Evolutionary conservation across 2,797 vertebrate species (phyloP).

Genomic region (Xyrichtys novacula): DNA sequence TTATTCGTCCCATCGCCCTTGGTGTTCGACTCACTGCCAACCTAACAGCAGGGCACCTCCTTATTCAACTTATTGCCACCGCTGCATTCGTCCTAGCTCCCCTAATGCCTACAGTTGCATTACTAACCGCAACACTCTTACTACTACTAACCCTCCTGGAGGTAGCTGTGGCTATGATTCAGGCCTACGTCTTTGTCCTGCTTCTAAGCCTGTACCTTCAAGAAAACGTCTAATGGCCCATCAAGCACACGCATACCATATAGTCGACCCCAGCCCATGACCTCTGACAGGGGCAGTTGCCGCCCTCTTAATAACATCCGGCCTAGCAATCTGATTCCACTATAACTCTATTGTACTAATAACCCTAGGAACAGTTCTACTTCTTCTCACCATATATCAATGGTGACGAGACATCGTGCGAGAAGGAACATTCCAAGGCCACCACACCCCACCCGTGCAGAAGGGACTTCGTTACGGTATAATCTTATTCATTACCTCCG

Average conservation of each 20-base stretch:
- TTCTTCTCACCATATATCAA: slow-evolving; percentile 39
- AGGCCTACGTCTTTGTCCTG: slow-evolving; percentile 62
- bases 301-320: slow-evolving; percentile 60
- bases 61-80: slow-evolving; percentile 36
- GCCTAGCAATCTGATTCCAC: slow-evolving; percentile 63
- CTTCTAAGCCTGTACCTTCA: slow-evolving; percentile 59
- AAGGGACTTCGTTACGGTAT: slow-evolving; percentile 61
- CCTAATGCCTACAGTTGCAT: accelerated
- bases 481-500: slow-evolving; percentile 44
- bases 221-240: slow-evolving; percentile 76
- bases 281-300: slow-evolving; percentile 49
- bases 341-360: neutral
- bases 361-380: accelerated
- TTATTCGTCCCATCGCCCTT: slow-evolving; percentile 47
- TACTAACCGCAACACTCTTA: accelerated
- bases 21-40: slow-evolving; percentile 63
- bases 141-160: slow-evolving; percentile 3
- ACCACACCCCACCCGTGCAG: slow-evolving; percentile 55
- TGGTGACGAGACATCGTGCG: slow-evolving; percentile 73
- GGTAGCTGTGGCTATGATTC: slow-evolving; percentile 46
- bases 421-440: slow-evolving; percentile 65
- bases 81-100: accelerated
- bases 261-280: slow-evolving; percentile 74
- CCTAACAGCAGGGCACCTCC: slow-evolving; percentile 22
- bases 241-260: slow-evolving; percentile 72